Percentiles rank a stretch among this genome's conserved stretches.
phyloP scores from a whole-genome alignment of 2,113 vertebrate genomes.

The Rhynchopsitta pachyrhyncha region DNA sequence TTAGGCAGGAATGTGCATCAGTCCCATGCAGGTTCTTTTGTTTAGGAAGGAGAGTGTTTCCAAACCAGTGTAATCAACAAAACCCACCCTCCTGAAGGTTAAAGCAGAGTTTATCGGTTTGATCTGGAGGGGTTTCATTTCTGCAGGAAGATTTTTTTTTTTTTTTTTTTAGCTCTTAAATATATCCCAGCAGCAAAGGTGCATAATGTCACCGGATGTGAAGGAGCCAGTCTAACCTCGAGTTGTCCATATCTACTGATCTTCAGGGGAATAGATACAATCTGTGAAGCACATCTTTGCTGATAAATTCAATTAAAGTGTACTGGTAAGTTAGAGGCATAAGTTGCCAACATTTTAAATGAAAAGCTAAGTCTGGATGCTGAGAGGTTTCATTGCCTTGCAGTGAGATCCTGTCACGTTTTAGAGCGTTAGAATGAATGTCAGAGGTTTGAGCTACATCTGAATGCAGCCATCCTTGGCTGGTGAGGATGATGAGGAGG shows the following conservation, averaged over 20 bases:
- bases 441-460: not conserved
- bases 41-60: not conserved
- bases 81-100: not conserved
- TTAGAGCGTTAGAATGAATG: not conserved
- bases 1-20: not conserved
- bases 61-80: not conserved
- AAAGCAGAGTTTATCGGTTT: not conserved
- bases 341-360: not conserved
- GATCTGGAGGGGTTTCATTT: not conserved
- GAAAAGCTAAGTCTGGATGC: not conserved
- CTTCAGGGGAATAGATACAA: not conserved
- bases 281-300: not conserved
- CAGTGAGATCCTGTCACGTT: not conserved
- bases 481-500: not conserved
- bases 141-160: not conserved
- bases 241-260: not conserved
- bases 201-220: not conserved
- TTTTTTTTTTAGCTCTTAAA: not conserved
- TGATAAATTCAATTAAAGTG: not conserved
- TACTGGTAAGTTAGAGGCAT: not conserved
- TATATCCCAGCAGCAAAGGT: not conserved
- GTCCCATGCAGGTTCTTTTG: not conserved
- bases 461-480: not conserved
- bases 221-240: not conserved
- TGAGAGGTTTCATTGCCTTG: not conserved